These are phyloP conservation scores for Erithacus rubecula DNA, from an alignment of 2,797 vertebrate genomes.

Conservation along the genomic window DNA sequence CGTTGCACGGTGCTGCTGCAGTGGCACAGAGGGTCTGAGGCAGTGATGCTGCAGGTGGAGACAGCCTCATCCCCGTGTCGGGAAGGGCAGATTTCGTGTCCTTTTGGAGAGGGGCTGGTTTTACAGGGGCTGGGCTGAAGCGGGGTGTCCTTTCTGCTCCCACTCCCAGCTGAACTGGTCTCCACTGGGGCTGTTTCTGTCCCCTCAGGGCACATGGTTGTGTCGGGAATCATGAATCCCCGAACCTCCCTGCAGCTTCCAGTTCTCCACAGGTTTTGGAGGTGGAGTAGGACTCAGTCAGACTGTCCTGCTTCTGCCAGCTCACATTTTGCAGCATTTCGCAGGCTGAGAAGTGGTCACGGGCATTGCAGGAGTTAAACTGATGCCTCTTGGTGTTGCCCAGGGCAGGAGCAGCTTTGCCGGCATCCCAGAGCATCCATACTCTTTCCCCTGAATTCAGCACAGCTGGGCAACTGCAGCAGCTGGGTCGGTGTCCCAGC, in stretches of 20 bases:
- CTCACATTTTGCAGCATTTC: neutral
- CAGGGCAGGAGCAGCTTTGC: neutral
- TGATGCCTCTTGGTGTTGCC: neutral
- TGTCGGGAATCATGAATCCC: accelerated
- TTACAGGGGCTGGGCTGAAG: neutral
- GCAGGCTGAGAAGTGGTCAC: neutral
- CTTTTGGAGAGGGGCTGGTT: neutral
- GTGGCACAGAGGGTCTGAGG: neutral
- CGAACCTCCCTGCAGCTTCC: neutral
- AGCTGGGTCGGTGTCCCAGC: neutral
- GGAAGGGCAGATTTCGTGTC: neutral
- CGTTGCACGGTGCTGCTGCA: neutral
- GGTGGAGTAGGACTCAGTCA: neutral
- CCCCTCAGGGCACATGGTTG: neutral
- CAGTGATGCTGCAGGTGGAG: neutral
- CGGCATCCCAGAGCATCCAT: neutral
- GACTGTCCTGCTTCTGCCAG: neutral
- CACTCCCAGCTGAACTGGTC: accelerated
- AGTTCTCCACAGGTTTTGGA: neutral
- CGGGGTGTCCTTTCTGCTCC: neutral
- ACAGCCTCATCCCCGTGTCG: accelerated
- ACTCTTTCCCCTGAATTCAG: neutral
- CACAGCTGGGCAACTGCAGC: neutral
- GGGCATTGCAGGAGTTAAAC: neutral
- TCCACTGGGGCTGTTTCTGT: accelerated